phyloP scores from a whole-genome alignment of 2,113 vertebrate species.

The Melospiza melodia region DNA sequence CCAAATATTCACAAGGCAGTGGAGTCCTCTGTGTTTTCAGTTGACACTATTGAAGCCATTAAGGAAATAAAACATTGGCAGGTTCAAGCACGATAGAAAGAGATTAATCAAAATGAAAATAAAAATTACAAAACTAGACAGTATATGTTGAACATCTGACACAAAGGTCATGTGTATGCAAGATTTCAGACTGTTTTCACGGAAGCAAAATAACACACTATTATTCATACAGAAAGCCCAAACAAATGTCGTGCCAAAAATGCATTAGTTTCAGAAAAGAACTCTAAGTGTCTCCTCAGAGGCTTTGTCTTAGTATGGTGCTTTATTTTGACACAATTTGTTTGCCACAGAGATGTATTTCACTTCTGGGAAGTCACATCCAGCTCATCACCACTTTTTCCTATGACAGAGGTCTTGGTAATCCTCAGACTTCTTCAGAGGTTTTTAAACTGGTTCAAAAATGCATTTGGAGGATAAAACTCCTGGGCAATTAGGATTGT shows the following conservation, averaged over 20 bases:
- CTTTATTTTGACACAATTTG: not conserved
- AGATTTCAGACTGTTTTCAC: not conserved
- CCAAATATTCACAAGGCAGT: slow-evolving; percentile 1
- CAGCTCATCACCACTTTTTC: not conserved
- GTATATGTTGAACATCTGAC: not conserved
- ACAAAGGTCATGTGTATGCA: not conserved
- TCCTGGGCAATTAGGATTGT: not conserved
- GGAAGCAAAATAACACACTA: not conserved
- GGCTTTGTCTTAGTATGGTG: not conserved
- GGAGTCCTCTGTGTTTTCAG: slow-evolving; percentile 11
- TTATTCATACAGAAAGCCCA: slow-evolving; percentile 12
- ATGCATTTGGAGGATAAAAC: not conserved
- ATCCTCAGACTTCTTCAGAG: not conserved
- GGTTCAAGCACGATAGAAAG: not conserved
- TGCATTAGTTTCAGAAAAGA: not conserved
- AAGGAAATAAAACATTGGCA: not conserved
- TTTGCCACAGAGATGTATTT: not conserved
- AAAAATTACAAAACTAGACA: not conserved
- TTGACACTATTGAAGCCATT: not conserved
- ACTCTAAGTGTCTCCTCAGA: not conserved
- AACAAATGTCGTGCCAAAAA: not conserved
- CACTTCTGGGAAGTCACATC: not conserved
- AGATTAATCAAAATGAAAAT: not conserved
- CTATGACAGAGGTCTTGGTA: not conserved
- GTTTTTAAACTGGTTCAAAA: not conserved